Percentiles rank a stretch among this genome's conserved stretches.
Evolutionary conservation across 2,888 invertebrate species (phyloP).

Genomic region (Drosophila mercatorum): DNA sequence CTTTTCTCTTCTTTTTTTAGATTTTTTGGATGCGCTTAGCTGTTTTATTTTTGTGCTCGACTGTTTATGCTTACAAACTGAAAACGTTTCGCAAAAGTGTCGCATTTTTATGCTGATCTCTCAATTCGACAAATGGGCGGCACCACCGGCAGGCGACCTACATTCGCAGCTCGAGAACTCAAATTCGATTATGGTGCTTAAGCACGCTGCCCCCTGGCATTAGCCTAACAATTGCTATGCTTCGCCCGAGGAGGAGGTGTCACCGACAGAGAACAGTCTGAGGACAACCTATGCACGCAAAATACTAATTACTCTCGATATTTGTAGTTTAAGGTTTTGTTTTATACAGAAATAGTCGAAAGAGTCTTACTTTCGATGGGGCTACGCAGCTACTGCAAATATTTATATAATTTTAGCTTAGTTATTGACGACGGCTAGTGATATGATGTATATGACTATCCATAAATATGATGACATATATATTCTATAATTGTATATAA

Average conservation of each 20-base stretch:
- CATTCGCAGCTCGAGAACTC: slow-evolving; percentile 9
- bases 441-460: neutral
- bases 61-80: slow-evolving; percentile 71
- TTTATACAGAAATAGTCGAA: neutral
- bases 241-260: slow-evolving; percentile 9
- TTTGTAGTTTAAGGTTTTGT: neutral
- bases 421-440: neutral
- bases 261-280: neutral
- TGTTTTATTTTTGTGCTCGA: slow-evolving; percentile 43
- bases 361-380: neutral
- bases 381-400: neutral
- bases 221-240: slow-evolving; percentile 14
- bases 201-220: neutral
- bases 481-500: neutral
- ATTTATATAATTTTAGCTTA: neutral
- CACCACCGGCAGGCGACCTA: slow-evolving; percentile 52
- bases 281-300: slow-evolving; percentile 13
- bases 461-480: neutral
- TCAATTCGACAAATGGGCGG: slow-evolving; percentile 64
- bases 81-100: slow-evolving; percentile 67
- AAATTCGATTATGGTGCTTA: slow-evolving; percentile 30
- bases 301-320: neutral
- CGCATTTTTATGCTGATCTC: slow-evolving; percentile 75
- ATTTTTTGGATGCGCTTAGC: slow-evolving; percentile 27
- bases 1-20: slow-evolving; percentile 15